phyloP scores from a whole-genome alignment of 2,888 invertebrate species.

The Orchesellides sinensis region DNA sequence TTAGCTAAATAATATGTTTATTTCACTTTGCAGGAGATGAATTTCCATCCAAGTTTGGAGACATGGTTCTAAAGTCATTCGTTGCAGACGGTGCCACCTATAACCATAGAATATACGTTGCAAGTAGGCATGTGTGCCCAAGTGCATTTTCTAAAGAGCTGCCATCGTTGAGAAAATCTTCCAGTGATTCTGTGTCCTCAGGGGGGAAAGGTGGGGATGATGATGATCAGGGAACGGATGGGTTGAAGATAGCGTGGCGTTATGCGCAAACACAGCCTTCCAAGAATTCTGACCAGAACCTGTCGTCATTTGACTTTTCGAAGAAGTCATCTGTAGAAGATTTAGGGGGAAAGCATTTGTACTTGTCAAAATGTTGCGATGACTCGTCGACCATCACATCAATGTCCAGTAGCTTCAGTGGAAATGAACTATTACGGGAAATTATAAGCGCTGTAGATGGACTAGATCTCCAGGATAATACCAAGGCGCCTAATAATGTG shows the following conservation, averaged over 20 bases:
- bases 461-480: slow-evolving; percentile 29
- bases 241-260: slow-evolving; percentile 73
- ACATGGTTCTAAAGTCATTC: slow-evolving; percentile 71
- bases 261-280: slow-evolving; percentile 55
- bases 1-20: background rate
- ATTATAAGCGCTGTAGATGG: slow-evolving; percentile 41
- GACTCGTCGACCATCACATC: background rate
- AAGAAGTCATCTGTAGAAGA: slow-evolving; percentile 63
- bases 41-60: slow-evolving; percentile 67
- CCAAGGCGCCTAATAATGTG: slow-evolving; percentile 52
- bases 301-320: slow-evolving; percentile 70
- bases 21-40: slow-evolving; percentile 62
- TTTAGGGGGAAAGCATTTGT: slow-evolving; percentile 65
- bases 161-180: slow-evolving; percentile 57
- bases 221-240: background rate
- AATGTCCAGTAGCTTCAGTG: background rate
- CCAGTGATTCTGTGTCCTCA: background rate
- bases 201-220: background rate
- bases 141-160: slow-evolving; percentile 54
- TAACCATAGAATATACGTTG: slow-evolving; percentile 66
- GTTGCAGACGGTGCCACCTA: slow-evolving; percentile 69
- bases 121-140: slow-evolving; percentile 40
- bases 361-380: slow-evolving; percentile 19
- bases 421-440: slow-evolving; percentile 58
- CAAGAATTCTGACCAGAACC: slow-evolving; percentile 38